Percentiles rank a stretch among this genome's conserved stretches.
These are phyloP conservation scores for Argyrosomus japonicus DNA, from an alignment of 2,113 vertebrate genomes.

Conservation along the genomic window DNA sequence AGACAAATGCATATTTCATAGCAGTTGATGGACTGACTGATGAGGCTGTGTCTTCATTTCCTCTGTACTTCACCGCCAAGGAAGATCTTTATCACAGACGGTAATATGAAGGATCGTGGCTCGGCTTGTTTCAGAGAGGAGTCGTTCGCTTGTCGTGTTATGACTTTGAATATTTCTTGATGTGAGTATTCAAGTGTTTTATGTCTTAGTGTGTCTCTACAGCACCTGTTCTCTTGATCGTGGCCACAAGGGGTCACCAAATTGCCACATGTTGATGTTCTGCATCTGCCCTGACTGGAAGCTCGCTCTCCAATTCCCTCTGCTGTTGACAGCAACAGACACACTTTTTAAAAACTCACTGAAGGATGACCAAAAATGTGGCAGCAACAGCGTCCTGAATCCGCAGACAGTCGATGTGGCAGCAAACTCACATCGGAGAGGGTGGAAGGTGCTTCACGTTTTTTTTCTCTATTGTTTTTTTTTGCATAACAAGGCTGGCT, in stretches of 20 bases:
- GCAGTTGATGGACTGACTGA: constrained; percentile 71
- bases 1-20: constrained; percentile 75
- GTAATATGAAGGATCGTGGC: constrained; percentile 51
- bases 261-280: constrained; percentile 48
- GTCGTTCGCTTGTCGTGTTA: constrained; percentile 33
- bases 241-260: constrained; percentile 70
- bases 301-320: constrained; percentile 14
- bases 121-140: constrained; percentile 50
- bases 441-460: constrained; percentile 21
- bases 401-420: constrained; percentile 55
- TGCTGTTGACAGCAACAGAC: constrained; percentile 43
- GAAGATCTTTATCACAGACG: constrained; percentile 63
- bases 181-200: neutral
- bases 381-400: constrained; percentile 52
- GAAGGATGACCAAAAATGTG: constrained; percentile 61
- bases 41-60: constrained; percentile 62
- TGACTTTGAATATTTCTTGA: constrained; percentile 50
- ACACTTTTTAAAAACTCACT: constrained; percentile 51
- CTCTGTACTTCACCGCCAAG: constrained; percentile 24
- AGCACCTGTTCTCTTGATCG: neutral
- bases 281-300: neutral
- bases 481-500: constrained; percentile 58
- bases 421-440: constrained; percentile 41
- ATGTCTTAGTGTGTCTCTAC: neutral
- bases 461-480: constrained; percentile 66